Base-by-base conservation (phyloP, 1,140 invertebrate genomes). In the Polyergus mexicanus region DNA sequence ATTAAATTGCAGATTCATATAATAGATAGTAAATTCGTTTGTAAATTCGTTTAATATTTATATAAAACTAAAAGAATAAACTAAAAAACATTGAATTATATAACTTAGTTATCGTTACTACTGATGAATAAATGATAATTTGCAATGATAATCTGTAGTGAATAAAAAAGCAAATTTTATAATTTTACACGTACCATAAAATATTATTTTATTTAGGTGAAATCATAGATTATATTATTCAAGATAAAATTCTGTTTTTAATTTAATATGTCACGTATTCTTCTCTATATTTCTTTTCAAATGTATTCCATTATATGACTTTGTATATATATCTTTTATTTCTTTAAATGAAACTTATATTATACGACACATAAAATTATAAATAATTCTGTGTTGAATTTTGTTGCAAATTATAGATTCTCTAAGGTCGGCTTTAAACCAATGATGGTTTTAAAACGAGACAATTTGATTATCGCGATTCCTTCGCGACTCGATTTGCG, bases 1-100 rank as follows among this genome's bases (percentile, higher is more conserved):
- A 72, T 71, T 41, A 54, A 68, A 81, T 81, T 56, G 25, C 7
- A 22, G 7, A 35, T 74, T 60, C n/a, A 58, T 35, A 32, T 22
- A 72, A 5, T 56, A 56, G 5, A 7, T 22, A 56, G n/a, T n/a
- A 16, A 74, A 10, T 60, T 16, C 41, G 13, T 58, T 60, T 60
- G n/a, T n/a, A 16, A 74, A 10, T 60, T 16, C 41, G 13, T 58
- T 60, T 60, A 25, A 74, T 74, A 22, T 41, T 58, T 19, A 54
- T 13, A 35, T 58, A 74, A 60, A 74, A n/a, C n/a, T 16, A 3
- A 72, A 54, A 11, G 58, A 38, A 74, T n/a, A 74, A 74, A 7
- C 25, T 58, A 3, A 10, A 74, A 28, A 58, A 72, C 58, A 41
- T 28, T 7, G 2, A 0, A 38, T 35, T 58, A 41, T 2, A 7